Base-by-base conservation (phyloP, 1,140 invertebrate genomes). In the Maconellicoccus hirsutus region DNA sequence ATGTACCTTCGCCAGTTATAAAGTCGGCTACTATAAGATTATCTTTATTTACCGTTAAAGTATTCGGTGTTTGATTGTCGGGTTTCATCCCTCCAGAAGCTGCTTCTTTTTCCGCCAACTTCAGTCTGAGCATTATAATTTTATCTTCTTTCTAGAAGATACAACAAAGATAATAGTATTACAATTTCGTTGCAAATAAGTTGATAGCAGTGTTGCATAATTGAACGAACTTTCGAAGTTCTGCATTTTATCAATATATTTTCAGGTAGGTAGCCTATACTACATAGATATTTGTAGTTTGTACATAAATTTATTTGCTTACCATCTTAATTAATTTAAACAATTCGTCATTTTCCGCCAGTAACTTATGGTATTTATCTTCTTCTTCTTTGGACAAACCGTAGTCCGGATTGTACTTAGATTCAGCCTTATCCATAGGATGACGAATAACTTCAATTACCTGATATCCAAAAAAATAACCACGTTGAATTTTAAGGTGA, bases 351-450 rank as follows among this genome's bases (percentile, higher is more conserved):
- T 98, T 99, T 82, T 98, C 96, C 69, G 85, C 86, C 12, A 97
- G 81, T n/a, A 98, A 81, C 77, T 95, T 94, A 76, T 94, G 89
- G 79, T 96, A 96, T 66, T 88, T 84, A 79, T 98, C 95, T 78
- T 98, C 95, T 76, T 98, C 94, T 77, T 96, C 94, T 75, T 93
- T 91, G n/a, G 91, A 93, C 71, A 92, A 87, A 4, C 90, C 87
- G 1, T 90, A 89, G 73, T 95, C 93, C 0, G 90, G 88, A 76
- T 91, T 91, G 74, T 91, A 90, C 74, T 91, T 91, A 26, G 88
- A 90, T 78, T 92, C 90, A 22, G 86, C 87, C 74, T 91, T 89
- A 79, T 93, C 90, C 74, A 85, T 86, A 0, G 90, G 89, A 81
- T 92, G 89, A 71, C 88, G 81, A 74, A 92, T 89, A 14, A 92